A percentile compares a stretch with the other conserved stretches of the same genome.
Evolutionary conservation across 2,113 vertebrate species (phyloP).

Genomic region (Lycocorax pyrrhopterus): DNA sequence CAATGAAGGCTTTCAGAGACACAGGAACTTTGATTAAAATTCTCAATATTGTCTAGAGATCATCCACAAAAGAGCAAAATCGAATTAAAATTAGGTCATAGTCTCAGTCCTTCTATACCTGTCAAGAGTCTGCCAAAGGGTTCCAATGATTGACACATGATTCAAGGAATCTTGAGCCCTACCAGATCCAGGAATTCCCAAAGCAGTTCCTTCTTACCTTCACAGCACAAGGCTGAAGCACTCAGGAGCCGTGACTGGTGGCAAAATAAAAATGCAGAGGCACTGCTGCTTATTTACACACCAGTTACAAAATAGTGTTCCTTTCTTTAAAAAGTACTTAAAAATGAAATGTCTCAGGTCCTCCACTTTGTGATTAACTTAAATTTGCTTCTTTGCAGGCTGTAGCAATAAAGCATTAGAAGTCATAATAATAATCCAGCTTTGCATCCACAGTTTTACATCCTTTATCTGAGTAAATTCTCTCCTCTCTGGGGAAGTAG

Average conservation of each 20-base stretch:
- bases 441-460: slow-evolving; percentile 92
- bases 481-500: slow-evolving; percentile 88
- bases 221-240: not conserved
- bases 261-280: not conserved
- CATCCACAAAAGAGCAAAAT: slow-evolving; percentile 26
- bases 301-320: not conserved
- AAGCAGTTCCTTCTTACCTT: not conserved
- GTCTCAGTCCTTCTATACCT: not conserved
- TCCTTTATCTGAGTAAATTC: slow-evolving; percentile 88
- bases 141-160: not conserved
- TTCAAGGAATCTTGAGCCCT: not conserved
- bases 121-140: not conserved
- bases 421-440: slow-evolving; percentile 84
- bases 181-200: not conserved
- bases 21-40: not conserved
- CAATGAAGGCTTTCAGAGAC: not conserved
- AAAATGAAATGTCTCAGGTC: not conserved
- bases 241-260: not conserved
- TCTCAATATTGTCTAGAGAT: not conserved
- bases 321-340: slow-evolving; percentile 22
- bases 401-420: not conserved
- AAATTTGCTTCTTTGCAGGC: not conserved
- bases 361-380: not conserved
- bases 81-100: not conserved
- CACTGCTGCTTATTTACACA: not conserved